Percentiles rank a stretch among this genome's conserved stretches.
Conservation (phyloP, 2,888 invertebrate genomes). For the Drosophila robusta region DNA sequence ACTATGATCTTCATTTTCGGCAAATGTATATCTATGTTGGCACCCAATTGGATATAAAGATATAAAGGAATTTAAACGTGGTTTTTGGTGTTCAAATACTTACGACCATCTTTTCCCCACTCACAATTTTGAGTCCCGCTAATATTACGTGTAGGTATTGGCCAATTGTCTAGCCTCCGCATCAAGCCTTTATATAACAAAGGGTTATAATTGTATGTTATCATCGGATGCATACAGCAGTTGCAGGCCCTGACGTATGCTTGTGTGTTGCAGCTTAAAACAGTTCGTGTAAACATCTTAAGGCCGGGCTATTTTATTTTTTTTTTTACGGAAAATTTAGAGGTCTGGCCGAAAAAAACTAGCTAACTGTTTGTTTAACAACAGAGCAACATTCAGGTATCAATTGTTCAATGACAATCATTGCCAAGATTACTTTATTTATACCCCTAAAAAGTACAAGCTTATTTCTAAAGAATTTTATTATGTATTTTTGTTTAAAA, state of each 20-base stretch:
- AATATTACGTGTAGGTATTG: not conserved
- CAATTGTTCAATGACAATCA: constrained; percentile 2
- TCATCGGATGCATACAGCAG: constrained; percentile 25
- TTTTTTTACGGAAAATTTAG: constrained; percentile 26
- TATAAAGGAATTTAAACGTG: too few relatives aligned
- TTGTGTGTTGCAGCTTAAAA: constrained; percentile 41
- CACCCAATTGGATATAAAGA: not conserved
- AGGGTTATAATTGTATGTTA: constrained; percentile 10
- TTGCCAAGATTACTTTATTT: not conserved
- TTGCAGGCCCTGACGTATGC: constrained; percentile 25
- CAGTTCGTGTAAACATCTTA: constrained; percentile 50
- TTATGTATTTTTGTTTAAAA: too few relatives aligned
- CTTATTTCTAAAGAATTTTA: too few relatives aligned
- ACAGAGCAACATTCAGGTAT: too few relatives aligned
- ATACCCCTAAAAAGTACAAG: too few relatives aligned
- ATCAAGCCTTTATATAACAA: constrained; percentile 19
- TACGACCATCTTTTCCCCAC: constrained; percentile 4
- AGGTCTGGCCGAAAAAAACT: constrained; percentile 13
- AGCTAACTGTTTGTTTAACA: not conserved
- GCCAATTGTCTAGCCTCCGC: constrained; percentile 5
- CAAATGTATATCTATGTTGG: not conserved
- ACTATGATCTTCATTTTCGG: not conserved
- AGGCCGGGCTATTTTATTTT: constrained; percentile 7
- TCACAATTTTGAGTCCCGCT: not conserved
- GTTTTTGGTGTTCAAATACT: constrained; percentile 3